phyloP scores from a whole-genome alignment of 2,888 invertebrate genomes.

The Cheilosia vulpina region DNA sequence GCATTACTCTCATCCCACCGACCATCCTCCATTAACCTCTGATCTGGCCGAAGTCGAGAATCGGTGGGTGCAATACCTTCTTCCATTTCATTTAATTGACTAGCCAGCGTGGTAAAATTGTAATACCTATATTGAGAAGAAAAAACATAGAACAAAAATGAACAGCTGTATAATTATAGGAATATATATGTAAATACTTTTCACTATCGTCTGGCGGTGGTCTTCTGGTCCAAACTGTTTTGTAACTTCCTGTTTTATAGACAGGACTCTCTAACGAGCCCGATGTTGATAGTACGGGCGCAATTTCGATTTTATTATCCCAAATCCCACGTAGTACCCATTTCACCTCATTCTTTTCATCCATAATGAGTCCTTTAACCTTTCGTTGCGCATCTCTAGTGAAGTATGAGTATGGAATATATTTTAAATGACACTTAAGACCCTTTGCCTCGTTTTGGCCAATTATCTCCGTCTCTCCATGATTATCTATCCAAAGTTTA shows the following conservation, averaged over 20 bases:
- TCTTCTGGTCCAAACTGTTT: slow-evolving; percentile 93
- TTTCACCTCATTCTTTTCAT: slow-evolving; percentile 89
- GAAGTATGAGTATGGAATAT: slow-evolving; percentile 99
- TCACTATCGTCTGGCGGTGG: slow-evolving; percentile 88
- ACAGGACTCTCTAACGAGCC: slow-evolving; percentile 88
- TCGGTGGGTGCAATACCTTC: slow-evolving; percentile 97
- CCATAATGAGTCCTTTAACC: slow-evolving; percentile 92
- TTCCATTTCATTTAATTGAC: slow-evolving; percentile 98
- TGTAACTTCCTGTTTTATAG: slow-evolving; percentile 95
- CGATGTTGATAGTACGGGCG: slow-evolving; percentile 90
- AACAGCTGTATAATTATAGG: neutral
- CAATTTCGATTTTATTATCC: slow-evolving; percentile 98
- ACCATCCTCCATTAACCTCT: slow-evolving; percentile 98
- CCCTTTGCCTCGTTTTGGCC: slow-evolving; percentile 93
- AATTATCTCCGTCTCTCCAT: slow-evolving; percentile 99
- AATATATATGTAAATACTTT: slow-evolving; percentile 84
- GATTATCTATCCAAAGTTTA: slow-evolving; percentile 99
- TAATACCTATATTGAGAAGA: slow-evolving; percentile 86
- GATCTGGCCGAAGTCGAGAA: slow-evolving; percentile 96
- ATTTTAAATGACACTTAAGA: slow-evolving; percentile 98
- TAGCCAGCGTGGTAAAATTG: slow-evolving; percentile 96
- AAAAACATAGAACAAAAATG: too few species aligned
- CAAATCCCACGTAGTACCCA: slow-evolving; percentile 94
- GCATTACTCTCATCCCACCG: slow-evolving; percentile 95
- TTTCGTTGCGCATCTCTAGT: slow-evolving; percentile 97